A percentile compares a stretch with the other conserved stretches of the same genome.
Conservation (phyloP, 2,888 invertebrate genomes). For the Lasioglossum malachurum region DNA sequence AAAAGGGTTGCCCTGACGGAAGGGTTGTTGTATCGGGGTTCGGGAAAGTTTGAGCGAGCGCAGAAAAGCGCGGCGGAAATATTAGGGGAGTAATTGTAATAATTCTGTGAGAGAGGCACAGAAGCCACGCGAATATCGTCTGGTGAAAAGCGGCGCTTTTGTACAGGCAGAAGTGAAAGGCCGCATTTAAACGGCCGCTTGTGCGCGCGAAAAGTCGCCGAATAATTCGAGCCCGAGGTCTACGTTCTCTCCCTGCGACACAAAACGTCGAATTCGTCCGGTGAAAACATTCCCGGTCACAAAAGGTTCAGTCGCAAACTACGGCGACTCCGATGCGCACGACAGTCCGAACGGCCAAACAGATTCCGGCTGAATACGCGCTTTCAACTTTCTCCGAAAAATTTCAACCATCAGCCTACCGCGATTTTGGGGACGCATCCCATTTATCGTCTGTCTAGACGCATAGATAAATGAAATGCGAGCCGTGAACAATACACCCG, state of each 20-base stretch:
- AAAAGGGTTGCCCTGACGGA: neutral
- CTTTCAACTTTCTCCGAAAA: conserved; percentile 28
- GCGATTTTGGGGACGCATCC: conserved; percentile 10
- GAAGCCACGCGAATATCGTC: conserved; percentile 1
- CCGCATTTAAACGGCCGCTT: conserved; percentile 31
- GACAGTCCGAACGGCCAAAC: conserved; percentile 39
- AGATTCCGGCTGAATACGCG: conserved; percentile 33
- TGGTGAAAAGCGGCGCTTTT: conserved; percentile 19
- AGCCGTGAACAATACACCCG: neutral
- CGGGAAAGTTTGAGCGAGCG: neutral
- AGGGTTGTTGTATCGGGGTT: neutral
- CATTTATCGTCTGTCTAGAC: conserved; percentile 24
- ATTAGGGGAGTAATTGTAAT: conserved; percentile 4
- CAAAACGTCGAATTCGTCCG: conserved; percentile 46
- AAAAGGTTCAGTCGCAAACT: conserved; percentile 29
- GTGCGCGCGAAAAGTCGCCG: conserved; percentile 42
- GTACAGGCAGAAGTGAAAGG: conserved; percentile 40
- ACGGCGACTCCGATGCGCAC: conserved; percentile 16
- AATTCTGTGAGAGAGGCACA: conserved; percentile 18
- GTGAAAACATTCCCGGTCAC: conserved; percentile 36
- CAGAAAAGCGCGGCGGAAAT: neutral
- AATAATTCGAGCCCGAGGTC: conserved; percentile 44
- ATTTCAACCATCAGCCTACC: neutral
- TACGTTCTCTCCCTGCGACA: conserved; percentile 27
- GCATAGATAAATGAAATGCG: conserved; percentile 25